These are phyloP conservation scores for Drosophila recens DNA, from an alignment of 2,888 invertebrate species.

Conservation along the genomic window DNA sequence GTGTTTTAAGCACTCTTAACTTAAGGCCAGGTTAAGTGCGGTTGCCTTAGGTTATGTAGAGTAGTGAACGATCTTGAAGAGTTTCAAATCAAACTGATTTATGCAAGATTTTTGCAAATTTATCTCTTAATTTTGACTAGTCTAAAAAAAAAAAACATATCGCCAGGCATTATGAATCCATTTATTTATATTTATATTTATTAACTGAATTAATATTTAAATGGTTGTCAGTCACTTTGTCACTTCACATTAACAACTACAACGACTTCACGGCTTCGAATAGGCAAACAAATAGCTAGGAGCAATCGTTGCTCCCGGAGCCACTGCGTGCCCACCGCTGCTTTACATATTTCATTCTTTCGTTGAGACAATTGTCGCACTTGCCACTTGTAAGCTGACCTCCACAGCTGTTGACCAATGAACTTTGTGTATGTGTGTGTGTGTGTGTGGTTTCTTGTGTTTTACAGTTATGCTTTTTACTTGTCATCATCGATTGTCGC, in stretches of 20 bases:
- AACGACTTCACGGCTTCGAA: too few species aligned
- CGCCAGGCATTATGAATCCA: too few species aligned
- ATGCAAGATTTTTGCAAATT: not conserved
- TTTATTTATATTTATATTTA: too few species aligned
- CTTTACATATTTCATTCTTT: not conserved
- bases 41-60: not conserved
- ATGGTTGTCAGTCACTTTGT: too few species aligned
- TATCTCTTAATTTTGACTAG: not conserved
- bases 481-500: conserved; percentile 64
- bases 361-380: conserved; percentile 18
- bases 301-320: too few species aligned
- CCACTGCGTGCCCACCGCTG: too few species aligned
- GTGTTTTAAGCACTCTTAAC: conserved; percentile 14
- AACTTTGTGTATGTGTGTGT: conserved; percentile 22
- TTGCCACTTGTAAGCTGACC: conserved; percentile 22
- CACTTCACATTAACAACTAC: too few species aligned
- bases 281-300: too few species aligned
- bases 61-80: not conserved
- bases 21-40: not conserved
- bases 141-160: not conserved
- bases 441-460: conserved; percentile 16
- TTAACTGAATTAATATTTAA: too few species aligned
- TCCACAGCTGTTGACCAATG: conserved; percentile 31
- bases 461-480: conserved; percentile 33
- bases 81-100: not conserved